phyloP scores from a whole-genome alignment of 2,888 invertebrate genomes.

The Chrysotoxum bicinctum region DNA sequence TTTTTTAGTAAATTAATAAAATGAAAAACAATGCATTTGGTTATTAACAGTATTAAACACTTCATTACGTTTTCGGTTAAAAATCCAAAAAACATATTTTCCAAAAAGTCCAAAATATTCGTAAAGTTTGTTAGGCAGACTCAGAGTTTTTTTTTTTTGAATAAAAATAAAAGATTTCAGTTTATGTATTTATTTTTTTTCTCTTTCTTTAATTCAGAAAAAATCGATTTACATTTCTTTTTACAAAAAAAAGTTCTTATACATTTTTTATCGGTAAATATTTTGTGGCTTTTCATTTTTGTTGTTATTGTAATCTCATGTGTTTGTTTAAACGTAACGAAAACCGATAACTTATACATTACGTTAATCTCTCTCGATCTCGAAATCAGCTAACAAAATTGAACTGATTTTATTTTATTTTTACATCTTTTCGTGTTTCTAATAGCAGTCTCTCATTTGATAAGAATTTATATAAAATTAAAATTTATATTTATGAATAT shows the following conservation, averaged over 20 bases:
- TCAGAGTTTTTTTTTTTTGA: slow-evolving; percentile 32
- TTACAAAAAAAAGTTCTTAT: slow-evolving; percentile 55
- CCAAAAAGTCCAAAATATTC: neutral
- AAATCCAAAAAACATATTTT: neutral
- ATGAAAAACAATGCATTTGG: neutral
- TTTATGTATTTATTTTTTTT: slow-evolving; percentile 46
- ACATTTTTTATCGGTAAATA: slow-evolving; percentile 57
- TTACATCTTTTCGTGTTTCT: slow-evolving; percentile 65
- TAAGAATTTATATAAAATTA: slow-evolving; percentile 70
- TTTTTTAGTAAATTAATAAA: neutral
- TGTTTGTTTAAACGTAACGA: slow-evolving; percentile 29
- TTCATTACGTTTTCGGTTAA: neutral
- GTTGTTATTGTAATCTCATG: neutral
- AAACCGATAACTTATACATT: slow-evolving; percentile 46
- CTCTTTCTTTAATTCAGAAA: slow-evolving; percentile 65
- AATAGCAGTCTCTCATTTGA: slow-evolving; percentile 75
- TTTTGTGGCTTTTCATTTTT: slow-evolving; percentile 33
- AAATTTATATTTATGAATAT: slow-evolving; percentile 53
- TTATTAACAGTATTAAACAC: neutral
- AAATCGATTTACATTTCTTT: slow-evolving; percentile 65
- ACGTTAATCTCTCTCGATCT: slow-evolving; percentile 5
- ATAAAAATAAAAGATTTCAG: slow-evolving; percentile 30
- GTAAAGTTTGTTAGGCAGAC: slow-evolving; percentile 1
- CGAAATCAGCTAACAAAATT: slow-evolving; percentile 37
- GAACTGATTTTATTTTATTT: slow-evolving; percentile 26